These are phyloP conservation scores for Dusona sp. DNA, from an alignment of 2,888 invertebrate genomes.

Conservation along the genomic window DNA sequence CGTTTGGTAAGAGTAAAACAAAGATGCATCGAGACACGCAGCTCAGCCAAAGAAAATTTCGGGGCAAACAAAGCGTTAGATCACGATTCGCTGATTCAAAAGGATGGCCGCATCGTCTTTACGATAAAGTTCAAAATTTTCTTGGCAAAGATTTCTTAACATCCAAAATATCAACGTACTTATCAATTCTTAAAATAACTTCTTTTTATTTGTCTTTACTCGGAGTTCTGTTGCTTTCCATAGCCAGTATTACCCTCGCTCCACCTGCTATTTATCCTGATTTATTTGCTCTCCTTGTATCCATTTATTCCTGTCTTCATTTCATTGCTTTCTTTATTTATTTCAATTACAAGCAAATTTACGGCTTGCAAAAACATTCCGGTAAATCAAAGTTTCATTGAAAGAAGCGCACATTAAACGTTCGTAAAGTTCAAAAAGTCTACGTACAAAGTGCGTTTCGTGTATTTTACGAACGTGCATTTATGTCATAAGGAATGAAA, in stretches of 20 bases:
- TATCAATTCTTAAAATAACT: slow-evolving; percentile 58
- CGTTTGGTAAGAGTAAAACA: slow-evolving; percentile 63
- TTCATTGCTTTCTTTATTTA: slow-evolving; percentile 91
- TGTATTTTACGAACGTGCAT: slow-evolving; percentile 44
- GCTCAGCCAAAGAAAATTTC: slow-evolving; percentile 66
- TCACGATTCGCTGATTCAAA: slow-evolving; percentile 27
- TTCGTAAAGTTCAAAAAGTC: slow-evolving; percentile 49
- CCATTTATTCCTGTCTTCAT: slow-evolving; percentile 93
- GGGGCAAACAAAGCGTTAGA: slow-evolving; percentile 78
- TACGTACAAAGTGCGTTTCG: slow-evolving; percentile 59
- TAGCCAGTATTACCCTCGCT: slow-evolving; percentile 86
- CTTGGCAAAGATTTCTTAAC: slow-evolving; percentile 41
- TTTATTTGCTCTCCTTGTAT: slow-evolving; percentile 92
- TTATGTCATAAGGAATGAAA: not conserved
- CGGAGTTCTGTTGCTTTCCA: slow-evolving; percentile 87
- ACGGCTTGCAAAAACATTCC: slow-evolving; percentile 74
- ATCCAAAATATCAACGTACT: slow-evolving; percentile 23
- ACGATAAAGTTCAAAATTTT: slow-evolving; percentile 47
- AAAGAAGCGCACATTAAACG: not conserved
- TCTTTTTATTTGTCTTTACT: slow-evolving; percentile 86
- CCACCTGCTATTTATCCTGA: slow-evolving; percentile 93
- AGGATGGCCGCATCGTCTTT: slow-evolving; percentile 23
- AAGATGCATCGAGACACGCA: slow-evolving; percentile 55
- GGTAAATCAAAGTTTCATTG: slow-evolving; percentile 56
- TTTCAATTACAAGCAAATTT: slow-evolving; percentile 90